Conservation (phyloP, 2,113 vertebrate genomes). For the Raja brachyura region DNA sequence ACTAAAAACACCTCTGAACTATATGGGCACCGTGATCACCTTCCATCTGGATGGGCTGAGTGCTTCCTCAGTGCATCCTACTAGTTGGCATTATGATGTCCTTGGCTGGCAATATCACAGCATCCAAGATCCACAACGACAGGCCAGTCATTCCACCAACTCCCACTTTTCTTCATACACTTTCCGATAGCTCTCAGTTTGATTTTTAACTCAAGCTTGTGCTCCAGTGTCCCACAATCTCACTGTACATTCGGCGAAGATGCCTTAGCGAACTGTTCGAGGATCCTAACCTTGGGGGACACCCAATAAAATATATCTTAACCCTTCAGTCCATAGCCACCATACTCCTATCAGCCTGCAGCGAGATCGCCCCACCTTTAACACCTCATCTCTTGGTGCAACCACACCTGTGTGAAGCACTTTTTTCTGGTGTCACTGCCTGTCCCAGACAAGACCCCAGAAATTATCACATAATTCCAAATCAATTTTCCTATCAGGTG, state of each 20-base stretch:
- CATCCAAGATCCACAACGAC: no score
- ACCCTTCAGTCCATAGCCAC: no score
- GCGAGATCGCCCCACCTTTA: neutral
- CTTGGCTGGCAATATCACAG: no score
- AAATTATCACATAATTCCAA: neutral
- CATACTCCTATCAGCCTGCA: neutral
- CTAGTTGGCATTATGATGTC: no score
- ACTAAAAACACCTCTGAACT: neutral
- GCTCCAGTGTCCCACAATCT: neutral
- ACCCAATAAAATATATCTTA: neutral
- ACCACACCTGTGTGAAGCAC: no score
- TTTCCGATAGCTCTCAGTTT: no score
- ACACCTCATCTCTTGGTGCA: no score
- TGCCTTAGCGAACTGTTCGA: neutral
- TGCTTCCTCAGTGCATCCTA: neutral
- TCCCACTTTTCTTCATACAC: no score
- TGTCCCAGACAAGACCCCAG: neutral
- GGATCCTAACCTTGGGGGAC: neutral
- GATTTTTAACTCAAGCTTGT: neutral
- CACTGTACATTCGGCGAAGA: neutral
- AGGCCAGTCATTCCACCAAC: no score
- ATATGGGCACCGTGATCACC: neutral
- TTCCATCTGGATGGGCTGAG: neutral
- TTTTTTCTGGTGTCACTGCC: no score
- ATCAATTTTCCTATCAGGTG: neutral